Conservation (phyloP, 1,140 invertebrate genomes). For the Odontomachus brunneus region DNA sequence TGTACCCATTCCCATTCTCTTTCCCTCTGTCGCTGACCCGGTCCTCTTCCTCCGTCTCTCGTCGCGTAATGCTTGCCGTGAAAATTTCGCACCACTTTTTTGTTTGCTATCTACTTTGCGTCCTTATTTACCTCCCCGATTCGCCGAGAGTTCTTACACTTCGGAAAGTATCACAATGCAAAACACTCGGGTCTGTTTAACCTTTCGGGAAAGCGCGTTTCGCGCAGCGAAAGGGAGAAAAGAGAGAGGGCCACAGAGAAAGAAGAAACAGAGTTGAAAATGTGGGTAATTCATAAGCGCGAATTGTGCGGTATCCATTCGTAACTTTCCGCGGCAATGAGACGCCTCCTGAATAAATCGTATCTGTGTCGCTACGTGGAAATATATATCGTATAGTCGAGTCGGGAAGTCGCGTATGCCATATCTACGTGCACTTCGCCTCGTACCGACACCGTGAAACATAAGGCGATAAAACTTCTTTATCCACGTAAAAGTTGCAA, state of each 20-base stretch:
- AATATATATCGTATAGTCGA: conserved; percentile 39
- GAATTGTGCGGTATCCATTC: conserved; percentile 26
- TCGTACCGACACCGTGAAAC: neutral
- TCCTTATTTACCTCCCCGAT: conserved; percentile 22
- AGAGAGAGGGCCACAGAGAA: too few relatives aligned
- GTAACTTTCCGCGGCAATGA: conserved; percentile 7
- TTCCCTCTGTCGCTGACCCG: conserved; percentile 23
- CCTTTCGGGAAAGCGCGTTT: neutral
- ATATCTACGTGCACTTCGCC: conserved; percentile 1
- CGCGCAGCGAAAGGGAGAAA: too few relatives aligned
- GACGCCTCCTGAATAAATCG: conserved; percentile 29
- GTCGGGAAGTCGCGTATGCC: conserved; percentile 33
- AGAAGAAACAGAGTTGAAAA: conserved; percentile 5
- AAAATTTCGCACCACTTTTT: conserved; percentile 67
- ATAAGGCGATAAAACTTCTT: conserved; percentile 39
- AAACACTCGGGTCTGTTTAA: conserved; percentile 27
- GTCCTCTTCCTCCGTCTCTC: conserved; percentile 17
- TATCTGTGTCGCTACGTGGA: neutral
- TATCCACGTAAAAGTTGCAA: conserved; percentile 26
- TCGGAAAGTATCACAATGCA: conserved; percentile 4
- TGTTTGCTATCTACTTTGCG: conserved; percentile 25
- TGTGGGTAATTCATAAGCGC: conserved; percentile 1
- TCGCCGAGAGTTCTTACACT: conserved; percentile 16
- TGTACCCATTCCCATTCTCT: conserved; percentile 34
- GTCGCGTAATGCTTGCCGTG: conserved; percentile 7